Conservation (phyloP, 2,797 vertebrate species). For the Scolopax bukidnonensis region DNA sequence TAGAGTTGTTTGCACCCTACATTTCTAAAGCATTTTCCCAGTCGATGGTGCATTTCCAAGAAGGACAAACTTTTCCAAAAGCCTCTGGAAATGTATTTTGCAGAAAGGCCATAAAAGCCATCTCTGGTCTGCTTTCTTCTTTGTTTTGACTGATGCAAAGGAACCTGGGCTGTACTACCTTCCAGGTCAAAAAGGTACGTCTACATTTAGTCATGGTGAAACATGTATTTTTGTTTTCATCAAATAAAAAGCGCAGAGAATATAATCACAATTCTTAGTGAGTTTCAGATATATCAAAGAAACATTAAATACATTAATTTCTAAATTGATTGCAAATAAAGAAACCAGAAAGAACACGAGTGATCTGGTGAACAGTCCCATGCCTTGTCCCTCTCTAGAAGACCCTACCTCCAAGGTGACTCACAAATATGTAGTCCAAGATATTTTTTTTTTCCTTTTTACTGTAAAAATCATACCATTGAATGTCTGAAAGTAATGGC, state of each 20-base stretch:
- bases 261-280: not conserved
- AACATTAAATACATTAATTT: not conserved
- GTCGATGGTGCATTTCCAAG: not conserved
- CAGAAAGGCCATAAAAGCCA: not conserved
- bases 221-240: not conserved
- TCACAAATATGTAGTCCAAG: accelerated
- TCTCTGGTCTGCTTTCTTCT: not conserved
- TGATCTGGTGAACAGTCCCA: not conserved
- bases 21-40: not conserved
- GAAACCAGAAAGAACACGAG: not conserved
- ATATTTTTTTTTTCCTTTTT: not conserved
- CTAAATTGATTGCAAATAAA: not conserved
- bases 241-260: not conserved
- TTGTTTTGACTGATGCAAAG: not conserved
- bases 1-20: not conserved
- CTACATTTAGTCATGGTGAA: not conserved
- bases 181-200: not conserved
- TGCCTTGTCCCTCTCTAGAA: not conserved
- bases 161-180: not conserved
- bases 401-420: not conserved
- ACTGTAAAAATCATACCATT: not conserved
- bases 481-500: not conserved
- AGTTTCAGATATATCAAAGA: not conserved
- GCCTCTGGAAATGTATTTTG: not conserved
- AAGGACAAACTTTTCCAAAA: not conserved